Conservation (phyloP, 1,140 invertebrate genomes). For the Drosophila quadrilineata region DNA sequence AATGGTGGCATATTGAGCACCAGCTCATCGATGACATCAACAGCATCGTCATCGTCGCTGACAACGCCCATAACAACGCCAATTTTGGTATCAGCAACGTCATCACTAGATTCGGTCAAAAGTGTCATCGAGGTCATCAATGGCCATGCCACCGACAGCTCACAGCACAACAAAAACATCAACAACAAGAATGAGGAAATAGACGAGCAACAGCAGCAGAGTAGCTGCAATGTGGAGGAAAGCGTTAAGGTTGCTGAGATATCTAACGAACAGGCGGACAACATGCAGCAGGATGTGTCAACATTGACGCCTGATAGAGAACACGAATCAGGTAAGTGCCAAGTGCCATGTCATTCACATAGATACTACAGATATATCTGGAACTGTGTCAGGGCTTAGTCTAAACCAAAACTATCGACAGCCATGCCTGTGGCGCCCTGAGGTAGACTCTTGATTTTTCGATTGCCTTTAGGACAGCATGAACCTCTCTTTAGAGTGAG, state of each 20-base stretch:
- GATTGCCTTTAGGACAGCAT: too few relatives aligned
- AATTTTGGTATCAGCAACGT: conserved; percentile 73
- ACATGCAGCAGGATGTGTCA: conserved; percentile 55
- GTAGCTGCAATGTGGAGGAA: neutral
- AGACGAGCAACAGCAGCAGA: conserved; percentile 3
- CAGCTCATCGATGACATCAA: conserved; percentile 53
- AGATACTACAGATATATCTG: neutral
- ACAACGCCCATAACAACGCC: conserved; percentile 63
- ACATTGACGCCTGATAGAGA: conserved; percentile 56
- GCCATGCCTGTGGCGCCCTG: too few relatives aligned
- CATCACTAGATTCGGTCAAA: conserved; percentile 75
- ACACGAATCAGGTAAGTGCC: conserved; percentile 69
- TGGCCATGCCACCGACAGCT: conserved; percentile 28
- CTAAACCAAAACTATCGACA: neutral
- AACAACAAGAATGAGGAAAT: conserved; percentile 22
- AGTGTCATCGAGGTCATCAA: conserved; percentile 76
- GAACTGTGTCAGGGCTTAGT: neutral
- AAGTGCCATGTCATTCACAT: neutral
- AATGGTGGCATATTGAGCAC: conserved; percentile 41
- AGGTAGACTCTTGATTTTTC: too few relatives aligned
- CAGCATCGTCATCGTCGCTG: conserved; percentile 44
- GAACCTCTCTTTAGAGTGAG: too few relatives aligned
- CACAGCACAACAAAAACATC: conserved; percentile 23
- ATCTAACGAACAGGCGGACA: conserved; percentile 25
- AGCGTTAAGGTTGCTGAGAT: conserved; percentile 8